Evolutionary conservation across 2,888 invertebrate species (phyloP), one percentile per base, ranked within the genome.

Genomic region (Athalia circularis): DNA sequence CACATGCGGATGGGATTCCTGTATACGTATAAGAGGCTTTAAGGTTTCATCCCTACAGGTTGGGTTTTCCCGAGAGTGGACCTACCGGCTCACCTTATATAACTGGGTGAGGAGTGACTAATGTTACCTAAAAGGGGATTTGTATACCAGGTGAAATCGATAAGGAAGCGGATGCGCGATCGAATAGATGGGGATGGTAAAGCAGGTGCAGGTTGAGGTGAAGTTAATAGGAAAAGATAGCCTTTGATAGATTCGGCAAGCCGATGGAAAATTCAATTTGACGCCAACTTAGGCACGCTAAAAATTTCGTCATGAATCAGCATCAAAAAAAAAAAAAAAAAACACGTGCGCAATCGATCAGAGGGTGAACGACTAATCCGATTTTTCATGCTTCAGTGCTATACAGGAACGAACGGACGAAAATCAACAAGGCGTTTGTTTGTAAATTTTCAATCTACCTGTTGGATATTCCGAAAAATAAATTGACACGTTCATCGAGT

Each of bases 141-240:
- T 88, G 88, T 87, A 86, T 87, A 87, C 86, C 81, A 82, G 82
- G 79, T 82, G 83, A 85, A 88, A 88, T 88, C 88, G 88, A 88
- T 88, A 87, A 86, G 80, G 83, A 81, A 77, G 80, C 65, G 70
- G 61, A 72, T 65, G 57, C 77, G 59, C n/a, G 59, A 47, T n/a
- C 45, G 59, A 13, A 52, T 47, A 77, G 77, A 70, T 52, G 78
- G 79, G 77, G 47, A 77, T 57, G 29, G 72, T 64, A 47, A 68
- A 29, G 29, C 29, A 29, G 29, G 29, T 29, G 77, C 74, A 79
- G 72, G 79, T 70, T 78, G 77, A 75, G 72, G 77, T 62, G 78
- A 65, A 77, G 81, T 81, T 82, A 82, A 82, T 83, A 81, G 82
- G 79, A 80, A 82, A 80, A 77, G 82, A 81, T 72, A 70, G 80